phyloP scores from a whole-genome alignment of 2,888 invertebrate genomes.

The Rapana venosa region DNA sequence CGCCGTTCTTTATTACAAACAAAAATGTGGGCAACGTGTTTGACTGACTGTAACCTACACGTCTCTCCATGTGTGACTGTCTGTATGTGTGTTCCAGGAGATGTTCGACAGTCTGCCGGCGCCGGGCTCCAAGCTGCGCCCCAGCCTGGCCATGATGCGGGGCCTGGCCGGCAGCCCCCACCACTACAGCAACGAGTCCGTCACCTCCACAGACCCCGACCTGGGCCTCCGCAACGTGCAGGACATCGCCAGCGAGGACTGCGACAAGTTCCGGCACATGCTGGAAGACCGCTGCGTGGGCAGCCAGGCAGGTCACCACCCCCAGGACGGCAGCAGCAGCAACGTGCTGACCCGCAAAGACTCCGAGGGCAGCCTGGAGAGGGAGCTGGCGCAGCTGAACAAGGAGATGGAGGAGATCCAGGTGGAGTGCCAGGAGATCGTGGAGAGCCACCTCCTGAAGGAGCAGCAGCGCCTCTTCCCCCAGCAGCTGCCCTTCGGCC shows the following conservation, averaged over 20 bases:
- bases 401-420: slow-evolving; percentile 83
- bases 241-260: slow-evolving; percentile 44
- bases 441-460: slow-evolving; percentile 74
- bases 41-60: no score
- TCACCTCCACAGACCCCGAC: slow-evolving; percentile 68
- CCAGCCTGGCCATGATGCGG: slow-evolving; percentile 11
- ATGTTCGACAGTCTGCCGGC: neutral
- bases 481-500: slow-evolving; percentile 27
- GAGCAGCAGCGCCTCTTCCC: slow-evolving; percentile 49
- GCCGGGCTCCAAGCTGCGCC: slow-evolving; percentile 25
- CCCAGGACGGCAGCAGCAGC: slow-evolving; percentile 64
- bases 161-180: slow-evolving; percentile 65
- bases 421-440: slow-evolving; percentile 80
- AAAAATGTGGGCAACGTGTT: slow-evolving; percentile 69
- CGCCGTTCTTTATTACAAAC: slow-evolving; percentile 58
- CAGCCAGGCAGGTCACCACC: slow-evolving; percentile 73
- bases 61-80: slow-evolving; percentile 47
- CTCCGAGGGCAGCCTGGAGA: slow-evolving; percentile 78
- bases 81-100: slow-evolving; percentile 32
- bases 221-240: slow-evolving; percentile 54
- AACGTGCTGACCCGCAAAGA: slow-evolving; percentile 63
- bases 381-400: slow-evolving; percentile 82
- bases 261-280: slow-evolving; percentile 69
- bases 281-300: slow-evolving; percentile 68
- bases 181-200: slow-evolving; percentile 73